phyloP scores from a whole-genome alignment of 2,113 vertebrate species.

The Chiloscyllium plagiosum region DNA sequence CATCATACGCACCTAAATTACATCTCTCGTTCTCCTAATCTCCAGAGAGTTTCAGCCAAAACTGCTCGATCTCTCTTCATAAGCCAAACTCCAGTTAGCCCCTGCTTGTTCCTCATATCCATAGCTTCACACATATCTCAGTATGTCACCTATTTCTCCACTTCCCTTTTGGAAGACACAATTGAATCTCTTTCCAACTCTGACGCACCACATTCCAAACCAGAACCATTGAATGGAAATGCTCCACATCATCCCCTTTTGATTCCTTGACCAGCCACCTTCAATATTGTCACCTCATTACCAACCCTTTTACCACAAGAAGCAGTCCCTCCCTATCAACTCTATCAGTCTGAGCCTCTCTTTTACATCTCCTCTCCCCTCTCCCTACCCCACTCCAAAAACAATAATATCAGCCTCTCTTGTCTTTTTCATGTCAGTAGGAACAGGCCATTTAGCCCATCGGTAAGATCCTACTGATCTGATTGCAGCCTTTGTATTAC shows the following conservation, averaged over 20 bases:
- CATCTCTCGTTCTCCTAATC: no score
- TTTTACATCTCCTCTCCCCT: background rate
- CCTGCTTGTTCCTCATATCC: background rate
- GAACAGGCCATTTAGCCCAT: no score
- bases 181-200: background rate
- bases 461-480: no score
- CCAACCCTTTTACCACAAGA: background rate
- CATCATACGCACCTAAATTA: no score
- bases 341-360: background rate
- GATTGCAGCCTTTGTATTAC: no score
- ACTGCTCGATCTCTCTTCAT: no score
- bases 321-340: background rate
- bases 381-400: background rate
- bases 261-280: background rate
- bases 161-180: background rate
- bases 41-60: no score
- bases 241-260: background rate
- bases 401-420: background rate
- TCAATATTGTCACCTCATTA: background rate
- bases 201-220: background rate
- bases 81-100: no score
- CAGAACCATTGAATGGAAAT: background rate
- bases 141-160: background rate
- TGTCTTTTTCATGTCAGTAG: background rate
- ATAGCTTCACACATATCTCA: background rate